phyloP scores from a whole-genome alignment of 1,140 invertebrate species.

The Drosophila paulistorum region DNA sequence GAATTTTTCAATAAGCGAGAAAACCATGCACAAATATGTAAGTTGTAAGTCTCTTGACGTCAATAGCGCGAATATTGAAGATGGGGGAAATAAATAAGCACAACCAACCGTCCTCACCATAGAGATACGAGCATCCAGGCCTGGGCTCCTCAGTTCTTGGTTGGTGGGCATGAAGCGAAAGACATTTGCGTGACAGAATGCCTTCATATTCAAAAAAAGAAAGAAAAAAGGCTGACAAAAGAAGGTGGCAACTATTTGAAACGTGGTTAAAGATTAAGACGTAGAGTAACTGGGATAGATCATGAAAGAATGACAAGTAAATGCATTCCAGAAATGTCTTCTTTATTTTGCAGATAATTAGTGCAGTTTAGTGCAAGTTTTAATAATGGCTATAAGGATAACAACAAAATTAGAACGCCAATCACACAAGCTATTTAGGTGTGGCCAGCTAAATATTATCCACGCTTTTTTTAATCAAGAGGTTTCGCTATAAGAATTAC shows the following conservation, averaged over 20 bases:
- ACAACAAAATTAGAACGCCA: too few relatives aligned
- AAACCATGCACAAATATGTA: slow-evolving; percentile 47
- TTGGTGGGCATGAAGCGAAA: not conserved
- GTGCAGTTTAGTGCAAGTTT: too few relatives aligned
- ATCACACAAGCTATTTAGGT: too few relatives aligned
- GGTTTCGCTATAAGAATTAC: too few relatives aligned
- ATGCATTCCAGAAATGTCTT: too few relatives aligned
- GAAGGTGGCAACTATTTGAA: not conserved
- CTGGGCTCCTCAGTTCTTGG: too few relatives aligned
- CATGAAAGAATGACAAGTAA: not conserved
- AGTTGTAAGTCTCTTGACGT: slow-evolving; percentile 8
- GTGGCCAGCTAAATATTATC: too few relatives aligned
- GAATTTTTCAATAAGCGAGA: slow-evolving; percentile 60
- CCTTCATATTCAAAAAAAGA: not conserved
- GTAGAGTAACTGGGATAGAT: not conserved
- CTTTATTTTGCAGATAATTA: too few relatives aligned
- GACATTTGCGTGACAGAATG: slow-evolving; percentile 6
- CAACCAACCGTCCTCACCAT: not conserved
- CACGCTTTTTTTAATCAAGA: too few relatives aligned
- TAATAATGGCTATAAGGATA: too few relatives aligned
- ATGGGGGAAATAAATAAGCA: slow-evolving; percentile 61
- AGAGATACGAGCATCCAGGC: not conserved
- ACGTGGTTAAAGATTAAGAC: not conserved
- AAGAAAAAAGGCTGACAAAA: not conserved
- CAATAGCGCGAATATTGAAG: slow-evolving; percentile 28